Evolutionary conservation across 2,113 vertebrate genomes (phyloP).

Genomic region (Colossoma macropomum): DNA sequence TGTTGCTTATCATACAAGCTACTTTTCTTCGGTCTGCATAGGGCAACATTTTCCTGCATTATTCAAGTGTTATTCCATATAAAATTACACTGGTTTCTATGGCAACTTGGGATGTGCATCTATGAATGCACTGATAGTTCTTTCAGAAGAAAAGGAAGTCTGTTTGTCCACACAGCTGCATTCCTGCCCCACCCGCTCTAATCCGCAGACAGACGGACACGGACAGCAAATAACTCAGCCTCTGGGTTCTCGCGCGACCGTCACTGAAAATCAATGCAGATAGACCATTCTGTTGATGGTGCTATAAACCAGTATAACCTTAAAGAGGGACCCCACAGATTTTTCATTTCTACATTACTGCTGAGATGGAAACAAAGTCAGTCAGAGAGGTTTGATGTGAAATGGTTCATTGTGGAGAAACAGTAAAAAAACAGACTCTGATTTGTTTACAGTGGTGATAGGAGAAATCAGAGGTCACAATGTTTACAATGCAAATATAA

Average conservation of each 20-base stretch:
- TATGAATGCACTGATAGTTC: not conserved
- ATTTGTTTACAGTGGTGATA: too few species aligned
- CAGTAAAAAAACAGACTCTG: too few species aligned
- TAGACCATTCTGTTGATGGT: not conserved
- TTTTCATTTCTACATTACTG: too few species aligned
- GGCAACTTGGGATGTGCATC: slow-evolving; percentile 7
- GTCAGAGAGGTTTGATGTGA: too few species aligned
- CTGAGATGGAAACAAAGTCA: too few species aligned
- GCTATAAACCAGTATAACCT: not conserved
- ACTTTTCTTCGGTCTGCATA: not conserved
- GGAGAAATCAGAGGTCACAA: too few species aligned
- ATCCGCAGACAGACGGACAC: slow-evolving; percentile 1
- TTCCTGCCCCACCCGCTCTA: not conserved
- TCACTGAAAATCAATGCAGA: not conserved
- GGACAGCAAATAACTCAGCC: not conserved
- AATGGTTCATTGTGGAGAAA: too few species aligned
- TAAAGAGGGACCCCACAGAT: too few species aligned
- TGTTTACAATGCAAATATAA: too few species aligned
- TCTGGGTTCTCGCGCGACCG: not conserved
- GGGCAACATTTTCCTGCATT: not conserved
- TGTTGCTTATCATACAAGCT: too few species aligned
- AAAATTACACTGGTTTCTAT: slow-evolving; percentile 16
- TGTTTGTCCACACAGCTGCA: slow-evolving; percentile 21
- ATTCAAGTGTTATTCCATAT: not conserved
- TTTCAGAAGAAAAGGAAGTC: slow-evolving; percentile 10